These are phyloP conservation scores for Delia radicum DNA, from an alignment of 1,140 invertebrate species.

Conservation along the genomic window DNA sequence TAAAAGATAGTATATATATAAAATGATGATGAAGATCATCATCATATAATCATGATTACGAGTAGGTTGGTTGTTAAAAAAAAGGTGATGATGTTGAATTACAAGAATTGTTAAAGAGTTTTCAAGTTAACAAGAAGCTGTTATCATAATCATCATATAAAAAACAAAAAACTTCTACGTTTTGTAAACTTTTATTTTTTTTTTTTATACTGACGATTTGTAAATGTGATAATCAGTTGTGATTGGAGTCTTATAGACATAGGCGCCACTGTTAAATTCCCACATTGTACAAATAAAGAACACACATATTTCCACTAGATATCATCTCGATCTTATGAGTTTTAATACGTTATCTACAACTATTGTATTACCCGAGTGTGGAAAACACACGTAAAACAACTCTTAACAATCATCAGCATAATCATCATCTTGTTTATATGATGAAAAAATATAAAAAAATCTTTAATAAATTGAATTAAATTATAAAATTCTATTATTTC, in stretches of 20 bases:
- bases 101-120: background rate
- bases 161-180: background rate
- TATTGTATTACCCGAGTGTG: no score
- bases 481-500: constrained; percentile 27
- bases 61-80: background rate
- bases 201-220: background rate
- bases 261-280: constrained; percentile 2
- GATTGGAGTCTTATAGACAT: background rate
- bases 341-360: background rate
- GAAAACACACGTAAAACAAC: background rate
- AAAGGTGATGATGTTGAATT: background rate
- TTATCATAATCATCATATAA: background rate
- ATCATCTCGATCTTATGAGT: background rate
- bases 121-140: background rate
- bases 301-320: background rate
- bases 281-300: background rate
- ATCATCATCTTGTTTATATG: background rate
- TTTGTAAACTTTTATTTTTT: background rate
- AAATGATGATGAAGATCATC: no score
- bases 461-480: background rate
- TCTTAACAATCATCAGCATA: background rate
- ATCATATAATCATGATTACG: no score
- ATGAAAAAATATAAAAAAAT: no score
- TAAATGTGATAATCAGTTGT: background rate
- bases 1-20: no score